Base-by-base conservation (phyloP, 2,113 vertebrate genomes). In the Sprattus sprattus region DNA sequence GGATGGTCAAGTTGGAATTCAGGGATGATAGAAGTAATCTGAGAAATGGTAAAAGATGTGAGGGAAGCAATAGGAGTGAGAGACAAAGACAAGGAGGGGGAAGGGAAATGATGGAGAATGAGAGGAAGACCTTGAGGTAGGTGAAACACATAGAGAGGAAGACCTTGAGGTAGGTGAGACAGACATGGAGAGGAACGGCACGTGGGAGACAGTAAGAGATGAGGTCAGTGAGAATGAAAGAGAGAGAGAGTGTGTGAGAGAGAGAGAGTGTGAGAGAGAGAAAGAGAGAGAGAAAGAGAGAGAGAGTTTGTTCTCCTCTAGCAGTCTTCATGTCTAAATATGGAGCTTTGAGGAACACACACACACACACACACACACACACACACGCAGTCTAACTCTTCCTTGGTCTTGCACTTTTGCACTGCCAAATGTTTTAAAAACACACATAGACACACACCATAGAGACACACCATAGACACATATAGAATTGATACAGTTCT, bases 211-310 rank as follows among this genome's bases (percentile, higher is more conserved):
- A 46, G 39, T 45, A 22, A 4, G 60, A 46, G 22, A 75, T 45
- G 47, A 25, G 7, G 60, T 75, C 11, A 44, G 46, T 28, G 28
- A 47, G 4, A 84, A 46, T 45, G 32, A 15, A 8, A 75, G 20
- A 84, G 87, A 90, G 87, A 16, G 86, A 25, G 10, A 82, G n/a
- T n/a, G 90, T 88, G 87, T 83, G 90, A 92, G 89, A 89, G 85
- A 84, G 87, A 86, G 84, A 83, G 81, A 67, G 82, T 87, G 89
- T 86, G 50, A 88, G 85, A 85, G 87, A 25, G 81, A 86, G 88
- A 44, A 84, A 88, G 85, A 91, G 88, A 88, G 89, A 90, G 83
- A 88, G 88, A 89, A 88, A 91, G 78, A 85, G 85, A 91, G 82
- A 83, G 84, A 83, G 87, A 81, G 85, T 83, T 88, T 50, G 60